Base-by-base conservation (phyloP, 2,113 vertebrate genomes). In the Trematomus loennbergii region DNA sequence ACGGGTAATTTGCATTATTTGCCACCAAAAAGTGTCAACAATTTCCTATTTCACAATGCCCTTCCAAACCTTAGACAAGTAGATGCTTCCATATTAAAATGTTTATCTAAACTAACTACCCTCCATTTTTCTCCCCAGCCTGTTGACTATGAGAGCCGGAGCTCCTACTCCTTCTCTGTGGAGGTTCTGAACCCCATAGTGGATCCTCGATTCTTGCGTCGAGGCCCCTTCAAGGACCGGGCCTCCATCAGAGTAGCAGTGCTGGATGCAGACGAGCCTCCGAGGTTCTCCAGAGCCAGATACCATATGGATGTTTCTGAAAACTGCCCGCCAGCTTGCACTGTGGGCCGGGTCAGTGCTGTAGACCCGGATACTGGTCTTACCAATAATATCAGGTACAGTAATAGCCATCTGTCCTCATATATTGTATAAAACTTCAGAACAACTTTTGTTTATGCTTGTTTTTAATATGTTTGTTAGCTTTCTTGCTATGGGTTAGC, bases 131-230 rank as follows among this genome's bases (percentile, higher is more conserved):
- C n/a, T 63, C n/a, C 12, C 1, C 36, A 98, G 97, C 88, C 94
- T 8, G 93, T 98, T 1, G 97, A 98, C 93, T 98, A 97, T 9
- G 97, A 98, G 89, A 95, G 93, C 75, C 93, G 94, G 1, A 96
- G 91, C 65, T 96, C 96, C 40, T 98, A 96, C 79, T 95, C 96
- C 22, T 97, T 98, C 87, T 96, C 95, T 0, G 96, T 97, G 63
- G 97, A 98, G 79, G 97, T 97, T 48, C 94, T 96, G 86, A 97
- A 98, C 92, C 96, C 97, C 1, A 93, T 94, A 5, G 96, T 97
- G 8, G 97, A 97, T 82, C 96, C 97, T 1, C 96, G 96, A 48
- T 97, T 96, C 84, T 85, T 97, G 52, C 95, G 96, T 4, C 95
- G 95, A 43, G 97, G 97, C 87, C 91, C 97, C 82, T 97, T 98